These are phyloP conservation scores for Elysia chlorotica DNA, from an alignment of 1,140 invertebrate genomes.

Conservation along the genomic window DNA sequence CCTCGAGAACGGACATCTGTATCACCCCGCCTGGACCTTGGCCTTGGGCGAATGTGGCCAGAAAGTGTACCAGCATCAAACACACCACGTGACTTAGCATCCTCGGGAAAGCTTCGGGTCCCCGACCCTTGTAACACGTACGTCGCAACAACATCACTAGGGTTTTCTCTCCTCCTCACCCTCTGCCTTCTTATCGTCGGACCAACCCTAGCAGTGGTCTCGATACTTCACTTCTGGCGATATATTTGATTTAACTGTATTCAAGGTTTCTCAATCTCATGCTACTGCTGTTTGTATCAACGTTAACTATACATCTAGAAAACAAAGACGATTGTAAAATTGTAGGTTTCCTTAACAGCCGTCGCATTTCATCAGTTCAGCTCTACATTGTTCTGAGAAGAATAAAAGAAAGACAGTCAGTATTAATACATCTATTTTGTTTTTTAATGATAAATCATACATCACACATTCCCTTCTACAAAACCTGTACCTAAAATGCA, in stretches of 20 bases:
- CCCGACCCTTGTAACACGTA: not conserved
- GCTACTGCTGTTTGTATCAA: too few relatives aligned
- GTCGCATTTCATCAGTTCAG: too few relatives aligned
- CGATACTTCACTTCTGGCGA: not conserved
- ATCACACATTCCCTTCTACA: not conserved
- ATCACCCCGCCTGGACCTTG: constrained; percentile 35
- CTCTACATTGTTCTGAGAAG: too few relatives aligned
- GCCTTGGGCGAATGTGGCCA: constrained; percentile 33
- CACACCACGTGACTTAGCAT: constrained; percentile 22
- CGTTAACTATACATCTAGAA: too few relatives aligned
- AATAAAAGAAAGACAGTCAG: not conserved
- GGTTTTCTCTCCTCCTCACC: not conserved
- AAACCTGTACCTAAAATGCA: not conserved
- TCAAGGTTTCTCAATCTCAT: too few relatives aligned
- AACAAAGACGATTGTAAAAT: too few relatives aligned
- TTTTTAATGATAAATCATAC: not conserved
- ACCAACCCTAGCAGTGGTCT: too few relatives aligned
- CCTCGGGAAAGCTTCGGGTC: constrained; percentile 1
- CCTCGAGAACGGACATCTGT: constrained; percentile 29
- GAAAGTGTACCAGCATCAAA: constrained; percentile 33
- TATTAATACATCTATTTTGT: not conserved
- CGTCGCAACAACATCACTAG: not conserved
- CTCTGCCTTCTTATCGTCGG: too few relatives aligned
- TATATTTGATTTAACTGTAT: too few relatives aligned
- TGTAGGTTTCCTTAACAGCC: not conserved